Percentiles rank a stretch among this genome's conserved stretches.
Evolutionary conservation across 2,888 invertebrate species (phyloP).

Genomic region (Thecocarcelia acutangulata): DNA sequence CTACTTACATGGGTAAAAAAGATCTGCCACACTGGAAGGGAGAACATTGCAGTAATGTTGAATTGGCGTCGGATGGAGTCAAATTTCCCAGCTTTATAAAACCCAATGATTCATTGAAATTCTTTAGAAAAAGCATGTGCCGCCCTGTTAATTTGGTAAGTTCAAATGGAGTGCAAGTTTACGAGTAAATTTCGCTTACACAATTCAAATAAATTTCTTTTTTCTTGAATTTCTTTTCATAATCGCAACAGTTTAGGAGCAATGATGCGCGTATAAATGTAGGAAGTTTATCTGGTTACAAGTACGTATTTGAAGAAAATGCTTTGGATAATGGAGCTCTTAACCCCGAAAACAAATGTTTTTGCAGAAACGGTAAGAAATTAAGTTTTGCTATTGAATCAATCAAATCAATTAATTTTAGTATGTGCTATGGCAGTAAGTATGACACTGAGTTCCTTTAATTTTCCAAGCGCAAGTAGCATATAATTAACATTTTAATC

Average conservation of each 20-base stretch:
- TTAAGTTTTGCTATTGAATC: background rate
- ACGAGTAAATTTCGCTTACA: background rate
- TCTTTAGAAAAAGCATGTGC: conserved; percentile 93
- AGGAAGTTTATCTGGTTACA: conserved; percentile 86
- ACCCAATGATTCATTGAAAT: conserved; percentile 86
- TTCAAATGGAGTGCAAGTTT: conserved; percentile 55
- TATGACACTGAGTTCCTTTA: background rate
- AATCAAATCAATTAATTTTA: too few species aligned
- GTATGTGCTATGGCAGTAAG: too few species aligned
- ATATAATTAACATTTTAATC: conserved; percentile 34
- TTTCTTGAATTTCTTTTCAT: background rate
- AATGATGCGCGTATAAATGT: conserved; percentile 83
- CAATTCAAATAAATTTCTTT: conserved; percentile 48
- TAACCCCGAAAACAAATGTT: conserved; percentile 90
- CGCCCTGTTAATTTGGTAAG: conserved; percentile 89
- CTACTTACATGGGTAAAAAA: conserved; percentile 88
- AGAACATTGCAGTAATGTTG: conserved; percentile 88
- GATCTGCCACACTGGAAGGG: conserved; percentile 90
- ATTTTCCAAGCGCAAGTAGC: conserved; percentile 7
- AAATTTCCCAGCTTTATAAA: conserved; percentile 89
- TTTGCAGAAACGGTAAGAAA: conserved; percentile 86
- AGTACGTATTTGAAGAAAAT: conserved; percentile 89
- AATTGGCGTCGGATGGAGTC: conserved; percentile 91
- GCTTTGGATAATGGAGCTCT: conserved; percentile 89
- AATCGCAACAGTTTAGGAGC: conserved; percentile 68